phyloP scores from a whole-genome alignment of 2,113 vertebrate genomes.

The Australoheros scitulus region DNA sequence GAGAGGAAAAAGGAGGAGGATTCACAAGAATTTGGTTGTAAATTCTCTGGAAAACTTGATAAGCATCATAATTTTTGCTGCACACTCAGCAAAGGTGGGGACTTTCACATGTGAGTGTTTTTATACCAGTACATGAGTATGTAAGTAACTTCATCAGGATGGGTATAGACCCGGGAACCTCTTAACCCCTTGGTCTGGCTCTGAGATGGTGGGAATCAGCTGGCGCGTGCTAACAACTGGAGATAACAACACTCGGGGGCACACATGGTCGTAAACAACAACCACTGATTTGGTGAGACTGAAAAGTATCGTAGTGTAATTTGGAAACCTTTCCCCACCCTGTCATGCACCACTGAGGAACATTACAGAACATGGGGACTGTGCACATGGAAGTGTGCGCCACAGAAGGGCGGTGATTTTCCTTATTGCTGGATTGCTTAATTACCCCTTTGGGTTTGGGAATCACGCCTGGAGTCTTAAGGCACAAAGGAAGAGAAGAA shows the following conservation, averaged over 20 bases:
- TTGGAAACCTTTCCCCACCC: conserved; percentile 45
- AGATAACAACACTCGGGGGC: conserved; percentile 40
- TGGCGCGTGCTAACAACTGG: conserved; percentile 43
- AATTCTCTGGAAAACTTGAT: conserved; percentile 6
- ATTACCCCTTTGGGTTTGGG: conserved; percentile 63
- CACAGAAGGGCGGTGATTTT: conserved; percentile 52
- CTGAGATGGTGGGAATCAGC: conserved; percentile 29
- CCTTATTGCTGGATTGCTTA: conserved; percentile 61
- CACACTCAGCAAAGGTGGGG: conserved; percentile 6
- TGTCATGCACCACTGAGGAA: conserved; percentile 14
- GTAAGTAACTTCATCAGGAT: conserved; percentile 37
- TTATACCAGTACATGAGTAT: conserved; percentile 18
- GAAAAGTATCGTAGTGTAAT: conserved; percentile 27
- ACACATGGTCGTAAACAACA: conserved; percentile 42
- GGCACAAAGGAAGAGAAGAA: conserved; percentile 37
- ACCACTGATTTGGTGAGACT: conserved; percentile 31
- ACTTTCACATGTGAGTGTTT: conserved; percentile 22
- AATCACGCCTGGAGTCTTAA: conserved; percentile 52
- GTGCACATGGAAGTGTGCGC: conserved; percentile 6
- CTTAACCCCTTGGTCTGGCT: conserved; percentile 17
- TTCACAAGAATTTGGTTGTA: not conserved
- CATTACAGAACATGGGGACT: conserved; percentile 18
- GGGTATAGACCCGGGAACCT: conserved; percentile 48
- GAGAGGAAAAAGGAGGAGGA: not conserved
- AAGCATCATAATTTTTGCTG: not conserved